phyloP scores from a whole-genome alignment of 2,888 invertebrate genomes.

The Rosalia funebris region DNA sequence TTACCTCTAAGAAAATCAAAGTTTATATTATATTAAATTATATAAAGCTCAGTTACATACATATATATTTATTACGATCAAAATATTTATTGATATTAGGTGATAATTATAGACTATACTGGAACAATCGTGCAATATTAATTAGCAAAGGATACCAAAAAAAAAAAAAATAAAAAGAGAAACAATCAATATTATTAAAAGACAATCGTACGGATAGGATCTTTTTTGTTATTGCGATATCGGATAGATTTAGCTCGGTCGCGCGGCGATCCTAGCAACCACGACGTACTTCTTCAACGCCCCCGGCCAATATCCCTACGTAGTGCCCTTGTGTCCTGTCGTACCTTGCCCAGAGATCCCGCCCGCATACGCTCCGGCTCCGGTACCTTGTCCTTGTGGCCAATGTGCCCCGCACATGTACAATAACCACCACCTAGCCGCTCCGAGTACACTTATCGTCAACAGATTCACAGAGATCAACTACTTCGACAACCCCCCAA shows the following conservation, averaged over 20 bases:
- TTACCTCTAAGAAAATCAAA: conserved; percentile 47
- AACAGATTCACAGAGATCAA: conserved; percentile 65
- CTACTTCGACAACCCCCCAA: conserved; percentile 62
- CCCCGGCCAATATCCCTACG: conserved; percentile 65
- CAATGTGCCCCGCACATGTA: conserved; percentile 66
- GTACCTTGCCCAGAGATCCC: conserved; percentile 54
- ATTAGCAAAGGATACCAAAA: conserved; percentile 54
- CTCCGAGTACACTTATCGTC: conserved; percentile 63
- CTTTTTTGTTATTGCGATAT: too few species aligned
- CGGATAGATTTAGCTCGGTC: too few species aligned
- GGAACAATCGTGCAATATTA: conserved; percentile 61
- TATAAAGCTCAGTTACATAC: conserved; percentile 51
- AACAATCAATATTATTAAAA: conserved; percentile 24
- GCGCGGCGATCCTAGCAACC: conserved; percentile 51
- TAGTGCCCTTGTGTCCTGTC: conserved; percentile 64
- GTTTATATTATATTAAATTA: conserved; percentile 27
- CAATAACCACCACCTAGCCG: conserved; percentile 51
- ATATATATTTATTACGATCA: conserved; percentile 44
- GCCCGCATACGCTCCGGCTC: conserved; percentile 63
- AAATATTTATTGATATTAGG: conserved; percentile 24
- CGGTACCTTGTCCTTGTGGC: conserved; percentile 69
- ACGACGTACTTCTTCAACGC: conserved; percentile 66
- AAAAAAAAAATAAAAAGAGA: conserved; percentile 19
- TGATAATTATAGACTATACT: conserved; percentile 41
- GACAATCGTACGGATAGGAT: conserved; percentile 39